Percentiles rank a stretch among this genome's conserved stretches.
phyloP scores from a whole-genome alignment of 1,140 invertebrate genomes.

The Drosophila paulistorum region DNA sequence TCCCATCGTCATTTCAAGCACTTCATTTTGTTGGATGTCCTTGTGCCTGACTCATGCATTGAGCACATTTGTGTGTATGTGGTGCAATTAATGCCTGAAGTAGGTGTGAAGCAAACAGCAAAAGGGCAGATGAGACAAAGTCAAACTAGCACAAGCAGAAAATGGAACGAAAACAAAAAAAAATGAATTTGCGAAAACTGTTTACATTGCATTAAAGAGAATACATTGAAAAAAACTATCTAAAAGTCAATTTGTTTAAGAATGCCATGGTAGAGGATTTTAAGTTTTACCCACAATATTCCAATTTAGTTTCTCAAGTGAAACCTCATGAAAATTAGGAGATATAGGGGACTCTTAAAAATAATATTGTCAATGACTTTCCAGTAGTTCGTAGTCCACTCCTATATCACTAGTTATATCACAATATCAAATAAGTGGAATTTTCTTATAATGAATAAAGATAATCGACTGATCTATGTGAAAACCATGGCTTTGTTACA shows the following conservation, averaged over 20 bases:
- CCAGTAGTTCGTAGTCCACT: too few species aligned
- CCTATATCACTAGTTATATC: too few species aligned
- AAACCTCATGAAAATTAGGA: too few species aligned
- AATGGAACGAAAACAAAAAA: background rate
- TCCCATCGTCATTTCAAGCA: slow-evolving; percentile 33
- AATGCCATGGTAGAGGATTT: background rate
- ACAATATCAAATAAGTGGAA: too few species aligned
- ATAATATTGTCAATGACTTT: too few species aligned
- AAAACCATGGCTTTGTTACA: too few species aligned
- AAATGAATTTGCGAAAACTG: background rate
- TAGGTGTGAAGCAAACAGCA: slow-evolving; percentile 15
- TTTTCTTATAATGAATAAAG: too few species aligned
- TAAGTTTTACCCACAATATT: too few species aligned
- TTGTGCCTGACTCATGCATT: slow-evolving; percentile 28
- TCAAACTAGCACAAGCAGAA: background rate
- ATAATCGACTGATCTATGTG: too few species aligned
- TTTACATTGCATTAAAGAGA: background rate
- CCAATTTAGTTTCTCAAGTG: too few species aligned
- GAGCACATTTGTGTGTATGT: slow-evolving; percentile 15
- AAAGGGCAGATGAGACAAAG: slow-evolving; percentile 15
- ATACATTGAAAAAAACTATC: background rate
- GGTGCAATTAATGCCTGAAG: slow-evolving; percentile 30
- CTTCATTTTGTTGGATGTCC: slow-evolving; percentile 51
- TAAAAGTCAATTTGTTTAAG: background rate
- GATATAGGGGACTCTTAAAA: too few species aligned